These are phyloP conservation scores for Lycaon pictus DNA, from an alignment of 2,113 vertebrate genomes.

Conservation along the genomic window DNA sequence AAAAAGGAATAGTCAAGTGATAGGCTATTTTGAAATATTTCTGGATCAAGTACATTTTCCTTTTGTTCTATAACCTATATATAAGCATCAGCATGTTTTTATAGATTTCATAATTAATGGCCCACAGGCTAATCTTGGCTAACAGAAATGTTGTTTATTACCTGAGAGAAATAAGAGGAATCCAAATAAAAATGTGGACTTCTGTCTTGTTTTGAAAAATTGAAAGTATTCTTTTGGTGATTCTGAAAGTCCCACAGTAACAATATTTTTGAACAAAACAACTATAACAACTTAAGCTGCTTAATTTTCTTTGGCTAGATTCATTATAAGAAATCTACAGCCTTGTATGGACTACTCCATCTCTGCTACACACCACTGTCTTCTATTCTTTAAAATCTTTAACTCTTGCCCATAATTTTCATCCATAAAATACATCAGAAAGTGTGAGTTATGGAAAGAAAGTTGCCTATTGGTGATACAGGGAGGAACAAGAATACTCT, in stretches of 20 bases:
- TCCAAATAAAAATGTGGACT: background rate
- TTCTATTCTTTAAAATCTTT: background rate
- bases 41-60: background rate
- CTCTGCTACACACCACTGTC: accelerated
- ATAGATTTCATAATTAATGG: background rate
- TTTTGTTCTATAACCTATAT: background rate
- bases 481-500: background rate
- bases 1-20: background rate
- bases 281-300: background rate
- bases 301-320: background rate
- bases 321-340: background rate
- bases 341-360: background rate
- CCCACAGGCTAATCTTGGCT: background rate
- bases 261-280: background rate
- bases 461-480: no score
- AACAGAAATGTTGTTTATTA: background rate
- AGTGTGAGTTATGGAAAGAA: background rate
- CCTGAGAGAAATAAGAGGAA: background rate
- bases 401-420: background rate
- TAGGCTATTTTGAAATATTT: background rate
- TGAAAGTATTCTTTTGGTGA: background rate
- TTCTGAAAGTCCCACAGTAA: background rate
- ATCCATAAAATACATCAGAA: accelerated
- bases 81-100: background rate
- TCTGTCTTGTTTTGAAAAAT: background rate